Conservation (phyloP, 2,113 vertebrate genomes). For the Turnix velox region DNA sequence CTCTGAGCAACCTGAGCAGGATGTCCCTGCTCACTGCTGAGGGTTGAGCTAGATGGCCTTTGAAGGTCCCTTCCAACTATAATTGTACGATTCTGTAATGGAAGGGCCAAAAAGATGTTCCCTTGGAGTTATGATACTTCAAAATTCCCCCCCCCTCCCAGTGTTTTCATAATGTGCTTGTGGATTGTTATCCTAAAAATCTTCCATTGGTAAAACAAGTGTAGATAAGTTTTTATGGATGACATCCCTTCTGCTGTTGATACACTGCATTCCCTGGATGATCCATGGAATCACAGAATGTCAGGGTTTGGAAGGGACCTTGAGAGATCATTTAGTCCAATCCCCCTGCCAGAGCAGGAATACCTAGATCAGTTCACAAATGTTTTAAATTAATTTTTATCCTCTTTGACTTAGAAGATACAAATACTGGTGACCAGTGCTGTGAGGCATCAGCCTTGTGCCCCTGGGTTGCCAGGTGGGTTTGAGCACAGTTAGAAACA, state of each 20-base stretch:
- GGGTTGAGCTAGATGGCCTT: no score
- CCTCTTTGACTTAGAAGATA: not conserved
- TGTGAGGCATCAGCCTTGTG: not conserved
- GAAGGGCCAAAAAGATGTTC: not conserved
- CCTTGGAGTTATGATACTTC: not conserved
- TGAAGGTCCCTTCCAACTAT: no score
- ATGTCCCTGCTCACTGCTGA: no score
- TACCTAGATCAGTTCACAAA: no score
- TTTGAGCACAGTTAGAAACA: not conserved
- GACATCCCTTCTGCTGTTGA: not conserved
- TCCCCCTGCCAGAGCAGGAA: no score
- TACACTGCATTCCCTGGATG: not conserved
- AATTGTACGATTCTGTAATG: no score
- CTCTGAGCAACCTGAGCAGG: no score
- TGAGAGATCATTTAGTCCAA: no score
- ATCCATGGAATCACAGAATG: no score
- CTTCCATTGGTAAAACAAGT: not conserved
- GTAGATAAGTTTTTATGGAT: not conserved
- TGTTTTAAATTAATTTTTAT: not conserved
- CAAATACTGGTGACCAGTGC: not conserved
- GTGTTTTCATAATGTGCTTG: not conserved
- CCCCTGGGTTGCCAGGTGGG: not conserved
- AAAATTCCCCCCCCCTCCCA: not conserved
- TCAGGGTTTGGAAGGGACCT: no score
- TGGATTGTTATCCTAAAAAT: not conserved